These are phyloP conservation scores for Reticulitermes lucifugus DNA, from an alignment of 2,888 invertebrate genomes.

Conservation along the genomic window DNA sequence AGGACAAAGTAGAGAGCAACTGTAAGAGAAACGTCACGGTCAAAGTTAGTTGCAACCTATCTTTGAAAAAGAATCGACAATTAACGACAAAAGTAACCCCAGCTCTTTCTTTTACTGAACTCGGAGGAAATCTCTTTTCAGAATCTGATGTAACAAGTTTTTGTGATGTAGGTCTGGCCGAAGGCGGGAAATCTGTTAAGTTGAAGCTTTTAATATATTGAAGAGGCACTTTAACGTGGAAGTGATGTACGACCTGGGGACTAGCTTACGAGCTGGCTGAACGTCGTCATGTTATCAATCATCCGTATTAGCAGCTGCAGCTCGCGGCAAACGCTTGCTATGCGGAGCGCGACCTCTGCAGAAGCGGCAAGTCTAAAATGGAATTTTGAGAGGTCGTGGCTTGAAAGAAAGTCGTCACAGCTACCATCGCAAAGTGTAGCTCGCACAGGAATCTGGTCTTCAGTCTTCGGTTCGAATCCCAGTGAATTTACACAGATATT, in stretches of 20 bases:
- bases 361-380: too few relatives aligned
- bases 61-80: constrained; percentile 25
- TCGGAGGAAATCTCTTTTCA: constrained; percentile 12
- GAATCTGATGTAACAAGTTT: constrained; percentile 15
- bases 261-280: neutral
- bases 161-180: neutral
- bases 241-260: constrained; percentile 19
- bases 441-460: too few relatives aligned
- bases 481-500: too few relatives aligned
- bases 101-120: constrained; percentile 4
- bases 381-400: too few relatives aligned
- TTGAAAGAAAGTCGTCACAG: too few relatives aligned
- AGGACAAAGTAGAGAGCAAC: neutral
- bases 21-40: constrained; percentile 13
- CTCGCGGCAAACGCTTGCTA: neutral
- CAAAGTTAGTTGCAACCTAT: neutral
- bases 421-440: too few relatives aligned
- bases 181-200: neutral
- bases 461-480: too few relatives aligned
- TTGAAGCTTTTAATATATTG: constrained; percentile 39
- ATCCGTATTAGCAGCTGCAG: neutral
- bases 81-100: constrained; percentile 29
- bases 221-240: constrained; percentile 20
- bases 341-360: neutral
- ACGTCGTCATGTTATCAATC: constrained; percentile 33